phyloP scores from a whole-genome alignment of 2,888 invertebrate genomes.

The Melanostoma mellinum region DNA sequence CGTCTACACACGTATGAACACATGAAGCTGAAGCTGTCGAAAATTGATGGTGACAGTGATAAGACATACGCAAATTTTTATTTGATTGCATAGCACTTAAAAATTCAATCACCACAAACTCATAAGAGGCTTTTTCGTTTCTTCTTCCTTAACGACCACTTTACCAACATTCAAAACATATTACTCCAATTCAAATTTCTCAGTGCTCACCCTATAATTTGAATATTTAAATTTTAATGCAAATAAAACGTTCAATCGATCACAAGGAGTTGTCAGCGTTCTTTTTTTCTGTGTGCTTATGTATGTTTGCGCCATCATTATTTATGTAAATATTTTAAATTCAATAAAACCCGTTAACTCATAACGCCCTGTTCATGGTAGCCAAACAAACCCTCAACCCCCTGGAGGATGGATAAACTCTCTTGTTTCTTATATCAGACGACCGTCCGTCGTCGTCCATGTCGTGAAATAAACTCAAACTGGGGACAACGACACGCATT shows the following conservation, averaged over 20 bases:
- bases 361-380: conserved; percentile 5
- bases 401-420: conserved; percentile 25
- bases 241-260: conserved; percentile 25
- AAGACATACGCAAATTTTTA: no score
- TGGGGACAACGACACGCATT: conserved; percentile 52
- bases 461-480: not conserved
- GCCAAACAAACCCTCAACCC: not conserved
- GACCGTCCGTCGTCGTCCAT: not conserved
- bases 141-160: conserved; percentile 15
- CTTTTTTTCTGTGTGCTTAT: conserved; percentile 3
- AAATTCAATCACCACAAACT: no score
- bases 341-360: conserved; percentile 31
- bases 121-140: not conserved
- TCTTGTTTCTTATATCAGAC: not conserved
- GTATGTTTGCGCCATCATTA: conserved; percentile 34
- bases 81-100: no score
- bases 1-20: no score
- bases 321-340: conserved; percentile 35
- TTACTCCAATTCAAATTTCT: conserved; percentile 6
- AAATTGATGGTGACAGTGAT: no score
- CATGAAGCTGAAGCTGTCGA: no score
- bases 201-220: conserved; percentile 5
- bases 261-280: conserved; percentile 21
- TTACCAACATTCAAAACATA: conserved; percentile 8
- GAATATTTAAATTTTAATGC: not conserved